Base-by-base conservation (phyloP, 2,888 invertebrate species). In the Volucella zonaria region DNA sequence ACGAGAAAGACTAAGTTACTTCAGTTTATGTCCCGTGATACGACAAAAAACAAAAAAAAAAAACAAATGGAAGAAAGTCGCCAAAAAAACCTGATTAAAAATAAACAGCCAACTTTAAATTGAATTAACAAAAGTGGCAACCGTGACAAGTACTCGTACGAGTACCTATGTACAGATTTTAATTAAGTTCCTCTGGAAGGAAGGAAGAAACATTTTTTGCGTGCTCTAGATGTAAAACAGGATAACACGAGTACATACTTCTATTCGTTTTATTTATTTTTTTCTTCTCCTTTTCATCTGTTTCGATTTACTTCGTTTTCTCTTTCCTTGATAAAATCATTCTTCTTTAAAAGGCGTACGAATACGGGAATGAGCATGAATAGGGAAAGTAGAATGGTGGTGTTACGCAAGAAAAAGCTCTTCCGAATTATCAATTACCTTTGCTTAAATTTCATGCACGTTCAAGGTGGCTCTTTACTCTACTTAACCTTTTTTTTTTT, bases 391-490 rank as follows among this genome's bases (percentile, higher is more conserved):
- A 51, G 31, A 45, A 68, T 47, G 47, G 49, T 14, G 8, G 47
- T 47, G 40, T 47, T 49, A 23, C 11, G 18, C n/a, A 49, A 47
- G 23, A 56, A 14, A 47, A 49, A 42, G 11, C 31, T 49, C 51
- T 49, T 42, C 8, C 58, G 15, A 66, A 58, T 75, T 75, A 49
- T 75, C 75, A 51, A 75, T 75, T 75, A 58, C 66, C 56, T 18
- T 64, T 61, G 54, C 64, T 74, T 56, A 56, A 56, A 64, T 64
- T 74, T 64, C 54, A 40, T 56, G 40, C 74, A 74, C 74, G 62
- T 74, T 64, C 74, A 47, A 40, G 40, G 47, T 64, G 47, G 40
- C n/a, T 56, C 49, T n/a, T 12, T 64, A 45, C 47, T 56, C 14
- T n/a, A 62, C 40, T 73, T 51, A 59, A 51, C 52, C 45, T 62